Evolutionary conservation across 2,797 vertebrate species (phyloP).

Genomic region (Propithecus perrieri): DNA sequence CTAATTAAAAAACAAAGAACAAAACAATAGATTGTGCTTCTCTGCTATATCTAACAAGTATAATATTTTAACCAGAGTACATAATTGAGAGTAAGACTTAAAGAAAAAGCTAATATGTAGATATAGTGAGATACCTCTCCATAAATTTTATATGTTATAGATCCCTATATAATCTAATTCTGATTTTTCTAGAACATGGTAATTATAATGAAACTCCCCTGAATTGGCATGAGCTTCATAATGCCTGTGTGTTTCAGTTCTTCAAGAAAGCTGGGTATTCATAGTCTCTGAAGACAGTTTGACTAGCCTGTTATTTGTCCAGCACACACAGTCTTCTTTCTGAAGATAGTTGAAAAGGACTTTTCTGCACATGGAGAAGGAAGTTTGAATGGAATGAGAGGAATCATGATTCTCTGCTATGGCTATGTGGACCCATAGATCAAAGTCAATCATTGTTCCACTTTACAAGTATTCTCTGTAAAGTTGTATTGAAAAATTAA

Average conservation of each 20-base stretch:
- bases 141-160: background rate
- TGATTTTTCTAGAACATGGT: background rate
- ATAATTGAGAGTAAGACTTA: conserved; percentile 17
- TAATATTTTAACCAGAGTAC: background rate
- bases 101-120: conserved; percentile 34
- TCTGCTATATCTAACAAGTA: background rate
- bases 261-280: conserved; percentile 17
- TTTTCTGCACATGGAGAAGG: background rate
- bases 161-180: background rate
- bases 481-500: conserved; percentile 31
- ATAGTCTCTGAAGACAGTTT: background rate
- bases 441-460: background rate
- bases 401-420: background rate
- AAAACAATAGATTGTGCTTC: background rate
- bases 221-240: background rate
- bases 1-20: background rate
- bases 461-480: background rate
- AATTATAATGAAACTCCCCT: background rate
- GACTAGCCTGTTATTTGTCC: background rate
- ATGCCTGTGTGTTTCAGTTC: background rate
- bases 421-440: background rate
- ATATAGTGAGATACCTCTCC: background rate
- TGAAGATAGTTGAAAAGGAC: background rate
- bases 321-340: background rate
- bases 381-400: background rate